These are phyloP conservation scores for Tachystola acroxantha DNA, from an alignment of 2,888 invertebrate species.

Conservation along the genomic window DNA sequence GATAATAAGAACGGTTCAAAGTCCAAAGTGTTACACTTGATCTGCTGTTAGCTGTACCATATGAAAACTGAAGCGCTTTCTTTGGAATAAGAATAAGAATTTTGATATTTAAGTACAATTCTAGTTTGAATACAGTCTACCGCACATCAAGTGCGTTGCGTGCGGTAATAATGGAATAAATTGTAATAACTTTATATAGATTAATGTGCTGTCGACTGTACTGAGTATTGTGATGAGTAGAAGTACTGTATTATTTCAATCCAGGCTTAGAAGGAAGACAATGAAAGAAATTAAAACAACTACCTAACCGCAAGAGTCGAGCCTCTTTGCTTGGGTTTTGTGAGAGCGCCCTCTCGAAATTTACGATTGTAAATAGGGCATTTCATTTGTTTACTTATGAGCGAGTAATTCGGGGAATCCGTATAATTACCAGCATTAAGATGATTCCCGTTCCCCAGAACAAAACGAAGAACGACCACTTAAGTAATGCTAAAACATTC, in stretches of 20 bases:
- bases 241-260: slow-evolving; percentile 1
- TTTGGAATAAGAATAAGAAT: too few relatives aligned
- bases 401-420: slow-evolving; percentile 75
- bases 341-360: slow-evolving; percentile 38
- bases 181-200: too few relatives aligned
- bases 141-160: too few relatives aligned
- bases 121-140: too few relatives aligned
- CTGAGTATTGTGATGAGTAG: too few relatives aligned
- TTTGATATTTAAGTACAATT: too few relatives aligned
- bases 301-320: slow-evolving; percentile 3
- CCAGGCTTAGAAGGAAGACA: slow-evolving; percentile 4
- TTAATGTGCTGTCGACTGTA: too few relatives aligned
- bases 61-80: too few relatives aligned
- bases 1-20: too few relatives aligned
- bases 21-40: too few relatives aligned
- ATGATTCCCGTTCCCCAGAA: slow-evolving; percentile 64
- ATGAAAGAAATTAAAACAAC: slow-evolving; percentile 9
- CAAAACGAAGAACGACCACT: slow-evolving; percentile 45
- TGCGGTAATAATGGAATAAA: too few relatives aligned
- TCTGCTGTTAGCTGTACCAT: too few relatives aligned
- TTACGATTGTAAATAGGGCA: slow-evolving; percentile 74
- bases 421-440: slow-evolving; percentile 78
- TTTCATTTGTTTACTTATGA: slow-evolving; percentile 75
- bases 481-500: slow-evolving; percentile 73
- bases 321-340: slow-evolving; percentile 1